Conservation (phyloP, 2,113 vertebrate species). For the Gnathochromis pfefferi region DNA sequence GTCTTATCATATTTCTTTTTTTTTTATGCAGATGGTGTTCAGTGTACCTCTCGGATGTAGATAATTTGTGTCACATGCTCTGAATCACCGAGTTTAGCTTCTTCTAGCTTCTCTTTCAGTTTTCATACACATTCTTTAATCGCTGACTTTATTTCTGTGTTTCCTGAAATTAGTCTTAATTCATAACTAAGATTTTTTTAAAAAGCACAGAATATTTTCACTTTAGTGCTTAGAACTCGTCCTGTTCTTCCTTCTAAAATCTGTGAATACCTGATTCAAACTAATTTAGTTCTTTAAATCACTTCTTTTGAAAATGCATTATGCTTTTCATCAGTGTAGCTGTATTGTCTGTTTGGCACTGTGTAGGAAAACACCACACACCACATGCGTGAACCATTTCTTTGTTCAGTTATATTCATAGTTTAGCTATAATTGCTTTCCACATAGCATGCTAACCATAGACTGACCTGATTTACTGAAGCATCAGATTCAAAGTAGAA, state of each 20-base stretch:
- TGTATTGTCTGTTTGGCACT: background rate
- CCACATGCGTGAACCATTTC: background rate
- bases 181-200: background rate
- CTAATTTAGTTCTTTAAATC: background rate
- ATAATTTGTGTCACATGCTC: background rate
- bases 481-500: background rate
- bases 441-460: background rate
- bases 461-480: background rate
- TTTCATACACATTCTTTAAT: background rate
- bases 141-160: background rate
- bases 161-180: background rate
- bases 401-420: background rate
- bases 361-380: background rate
- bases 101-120: background rate
- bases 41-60: background rate
- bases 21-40: background rate
- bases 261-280: background rate
- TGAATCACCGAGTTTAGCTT: background rate
- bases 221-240: fast-evolving
- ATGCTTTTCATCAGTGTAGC: background rate
- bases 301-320: background rate
- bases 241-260: background rate
- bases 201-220: background rate
- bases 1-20: background rate
- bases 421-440: background rate